Evolutionary conservation across 2,888 invertebrate genomes (phyloP).

Genomic region (Cantharis lateralis): DNA sequence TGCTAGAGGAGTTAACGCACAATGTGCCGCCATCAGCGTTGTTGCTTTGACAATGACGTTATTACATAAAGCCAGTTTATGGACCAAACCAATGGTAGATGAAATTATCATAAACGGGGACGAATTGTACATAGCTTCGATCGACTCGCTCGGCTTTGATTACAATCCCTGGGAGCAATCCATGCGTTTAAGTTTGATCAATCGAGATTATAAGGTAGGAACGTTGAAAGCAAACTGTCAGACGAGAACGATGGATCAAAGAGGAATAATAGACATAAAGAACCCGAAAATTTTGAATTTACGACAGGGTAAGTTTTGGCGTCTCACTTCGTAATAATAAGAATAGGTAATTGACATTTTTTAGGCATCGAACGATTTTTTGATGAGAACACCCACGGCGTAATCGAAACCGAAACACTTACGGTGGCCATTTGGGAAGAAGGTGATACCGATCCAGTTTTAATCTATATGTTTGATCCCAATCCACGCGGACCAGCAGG

Average conservation of each 20-base stretch:
- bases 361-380: constrained; percentile 63
- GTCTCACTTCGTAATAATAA: background rate
- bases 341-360: background rate
- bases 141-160: constrained; percentile 60
- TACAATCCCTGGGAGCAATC: constrained; percentile 63
- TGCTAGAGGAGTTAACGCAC: constrained; percentile 57
- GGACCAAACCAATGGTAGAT: constrained; percentile 64
- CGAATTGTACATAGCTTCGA: constrained; percentile 58
- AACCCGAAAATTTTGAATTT: constrained; percentile 51
- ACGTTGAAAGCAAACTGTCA: constrained; percentile 52
- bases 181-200: constrained; percentile 54
- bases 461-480: constrained; percentile 66
- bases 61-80: constrained; percentile 62
- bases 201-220: constrained; percentile 55
- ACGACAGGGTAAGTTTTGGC: constrained; percentile 52
- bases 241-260: constrained; percentile 56
- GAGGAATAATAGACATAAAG: constrained; percentile 59
- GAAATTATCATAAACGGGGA: constrained; percentile 60
- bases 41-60: constrained; percentile 64
- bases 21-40: constrained; percentile 63
- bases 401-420: constrained; percentile 56
- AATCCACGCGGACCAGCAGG: constrained; percentile 55
- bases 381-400: constrained; percentile 59
- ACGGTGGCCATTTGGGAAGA: constrained; percentile 62
- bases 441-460: constrained; percentile 53